Evolutionary conservation across 2,113 vertebrate species (phyloP).

Genomic region (Rhynchopsitta pachyrhyncha): DNA sequence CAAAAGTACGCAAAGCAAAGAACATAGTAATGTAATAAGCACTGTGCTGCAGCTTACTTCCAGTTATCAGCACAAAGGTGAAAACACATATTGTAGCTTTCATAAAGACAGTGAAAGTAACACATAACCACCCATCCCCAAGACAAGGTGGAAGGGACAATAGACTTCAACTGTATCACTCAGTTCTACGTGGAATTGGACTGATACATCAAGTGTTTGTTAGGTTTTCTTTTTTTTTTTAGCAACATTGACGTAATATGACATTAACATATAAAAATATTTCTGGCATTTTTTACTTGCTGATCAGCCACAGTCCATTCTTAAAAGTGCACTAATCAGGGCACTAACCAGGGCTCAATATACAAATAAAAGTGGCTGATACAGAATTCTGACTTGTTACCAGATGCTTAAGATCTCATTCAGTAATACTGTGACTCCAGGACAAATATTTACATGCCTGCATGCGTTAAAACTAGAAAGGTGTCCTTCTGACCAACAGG

Average conservation of each 20-base stretch:
- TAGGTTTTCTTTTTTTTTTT: slow-evolving; percentile 71
- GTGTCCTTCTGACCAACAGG: slow-evolving; percentile 94
- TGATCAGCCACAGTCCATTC: slow-evolving; percentile 79
- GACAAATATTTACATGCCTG: slow-evolving; percentile 99
- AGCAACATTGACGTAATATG: slow-evolving; percentile 83
- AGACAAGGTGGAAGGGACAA: slow-evolving; percentile 71
- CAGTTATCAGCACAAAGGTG: slow-evolving; percentile 86
- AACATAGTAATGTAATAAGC: slow-evolving; percentile 69
- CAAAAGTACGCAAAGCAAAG: slow-evolving; percentile 70
- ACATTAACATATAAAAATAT: slow-evolving; percentile 87
- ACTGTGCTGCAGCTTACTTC: slow-evolving; percentile 78
- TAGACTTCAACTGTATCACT: slow-evolving; percentile 79
- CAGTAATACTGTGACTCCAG: slow-evolving; percentile 99
- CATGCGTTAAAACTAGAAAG: slow-evolving; percentile 99
- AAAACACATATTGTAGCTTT: slow-evolving; percentile 84
- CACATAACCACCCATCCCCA: slow-evolving; percentile 76
- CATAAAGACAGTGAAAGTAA: slow-evolving; percentile 82
- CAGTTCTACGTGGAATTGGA: slow-evolving; percentile 79
- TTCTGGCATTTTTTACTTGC: slow-evolving; percentile 80
- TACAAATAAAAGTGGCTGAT: slow-evolving; percentile 82
- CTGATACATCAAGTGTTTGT: slow-evolving; percentile 82
- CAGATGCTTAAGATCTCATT: slow-evolving; percentile 93
- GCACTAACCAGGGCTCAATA: slow-evolving; percentile 77
- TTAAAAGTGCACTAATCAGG: slow-evolving; percentile 70
- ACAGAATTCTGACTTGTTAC: slow-evolving; percentile 80